phyloP scores from a whole-genome alignment of 2,113 vertebrate species.

The Neoarius graeffei region DNA sequence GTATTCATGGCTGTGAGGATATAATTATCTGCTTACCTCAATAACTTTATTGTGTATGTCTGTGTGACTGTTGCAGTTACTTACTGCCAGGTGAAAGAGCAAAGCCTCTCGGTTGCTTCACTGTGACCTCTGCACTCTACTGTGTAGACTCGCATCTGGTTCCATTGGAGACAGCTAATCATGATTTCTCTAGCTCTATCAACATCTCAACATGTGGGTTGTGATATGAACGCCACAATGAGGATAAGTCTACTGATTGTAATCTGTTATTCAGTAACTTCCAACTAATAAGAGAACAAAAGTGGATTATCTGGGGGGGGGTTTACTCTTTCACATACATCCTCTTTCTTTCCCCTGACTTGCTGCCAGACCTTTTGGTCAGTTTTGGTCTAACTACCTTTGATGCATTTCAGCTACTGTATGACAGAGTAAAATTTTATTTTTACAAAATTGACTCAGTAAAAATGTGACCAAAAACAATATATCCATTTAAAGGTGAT shows the following conservation, averaged over 20 bases:
- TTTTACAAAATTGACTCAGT: neutral
- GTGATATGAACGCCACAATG: neutral
- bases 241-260: neutral
- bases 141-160: neutral
- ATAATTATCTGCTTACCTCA: slow-evolving; percentile 14
- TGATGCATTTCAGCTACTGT: neutral
- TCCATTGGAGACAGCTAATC: neutral
- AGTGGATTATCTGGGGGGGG: neutral
- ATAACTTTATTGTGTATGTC: neutral
- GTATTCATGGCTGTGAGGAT: neutral
- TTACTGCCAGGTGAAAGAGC: neutral
- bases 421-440: neutral
- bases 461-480: neutral
- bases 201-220: neutral
- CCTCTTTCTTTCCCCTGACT: too few species aligned
- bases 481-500: neutral
- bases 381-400: neutral
- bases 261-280: neutral
- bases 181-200: neutral
- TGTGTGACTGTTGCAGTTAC: neutral
- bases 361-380: neutral
- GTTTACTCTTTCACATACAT: too few species aligned
- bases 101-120: neutral
- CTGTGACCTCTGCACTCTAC: neutral
- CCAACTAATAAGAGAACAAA: neutral